Percentiles rank a stretch among this genome's conserved stretches.
Evolutionary conservation across 2,113 vertebrate species (phyloP).

Genomic region (Malurus melanocephalus): DNA sequence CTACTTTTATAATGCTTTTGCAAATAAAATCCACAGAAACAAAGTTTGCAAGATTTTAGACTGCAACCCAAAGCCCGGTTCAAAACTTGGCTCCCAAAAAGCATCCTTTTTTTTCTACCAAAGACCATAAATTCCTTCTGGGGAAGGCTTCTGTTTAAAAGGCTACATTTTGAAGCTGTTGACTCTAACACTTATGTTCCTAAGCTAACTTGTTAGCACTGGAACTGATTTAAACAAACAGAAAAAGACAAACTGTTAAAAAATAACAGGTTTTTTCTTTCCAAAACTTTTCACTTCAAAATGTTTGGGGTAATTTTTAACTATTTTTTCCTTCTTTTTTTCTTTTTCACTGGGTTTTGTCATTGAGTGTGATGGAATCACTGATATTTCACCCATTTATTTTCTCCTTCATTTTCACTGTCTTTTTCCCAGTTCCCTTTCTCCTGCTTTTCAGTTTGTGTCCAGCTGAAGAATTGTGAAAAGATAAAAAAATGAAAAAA

Average conservation of each 20-base stretch:
- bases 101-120: background rate
- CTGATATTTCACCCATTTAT: background rate
- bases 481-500: background rate
- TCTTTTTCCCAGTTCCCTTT: background rate
- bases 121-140: background rate
- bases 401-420: accelerated
- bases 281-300: background rate
- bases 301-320: background rate
- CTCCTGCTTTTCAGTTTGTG: background rate
- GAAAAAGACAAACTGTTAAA: background rate
- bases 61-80: background rate
- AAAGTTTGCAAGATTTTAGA: background rate
- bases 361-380: background rate
- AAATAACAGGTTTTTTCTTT: background rate
- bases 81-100: background rate
- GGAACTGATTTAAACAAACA: background rate
- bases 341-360: background rate
- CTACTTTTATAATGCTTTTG: background rate
- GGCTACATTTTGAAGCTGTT: background rate
- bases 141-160: constrained; percentile 10
- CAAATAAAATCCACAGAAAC: background rate
- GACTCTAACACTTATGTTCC: background rate
- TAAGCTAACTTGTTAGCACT: background rate
- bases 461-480: background rate
- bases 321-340: background rate